A percentile compares a stretch with the other conserved stretches of the same genome.
These are phyloP conservation scores for Cynaeus angustus DNA, from an alignment of 2,888 invertebrate species.

Conservation along the genomic window DNA sequence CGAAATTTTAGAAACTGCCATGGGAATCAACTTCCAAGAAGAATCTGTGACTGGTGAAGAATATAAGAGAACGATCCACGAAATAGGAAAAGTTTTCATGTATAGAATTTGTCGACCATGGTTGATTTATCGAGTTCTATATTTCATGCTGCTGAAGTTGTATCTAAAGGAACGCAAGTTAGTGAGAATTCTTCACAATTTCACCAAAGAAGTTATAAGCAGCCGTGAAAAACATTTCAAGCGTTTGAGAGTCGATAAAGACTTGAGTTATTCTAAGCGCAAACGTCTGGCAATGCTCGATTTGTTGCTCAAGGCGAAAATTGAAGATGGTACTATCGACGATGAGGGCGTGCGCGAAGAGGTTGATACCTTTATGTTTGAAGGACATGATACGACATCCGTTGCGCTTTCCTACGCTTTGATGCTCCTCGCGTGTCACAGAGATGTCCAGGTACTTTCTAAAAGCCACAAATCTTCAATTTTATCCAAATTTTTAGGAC, in stretches of 20 bases:
- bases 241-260: no score
- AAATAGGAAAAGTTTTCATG: conserved; percentile 56
- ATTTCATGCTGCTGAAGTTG: conserved; percentile 43
- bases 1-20: conserved; percentile 58
- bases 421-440: conserved; percentile 53
- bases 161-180: conserved; percentile 49
- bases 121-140: conserved; percentile 55
- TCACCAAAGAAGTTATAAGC: conserved; percentile 60
- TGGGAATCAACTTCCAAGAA: conserved; percentile 57
- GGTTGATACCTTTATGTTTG: conserved; percentile 79
- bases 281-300: conserved; percentile 76
- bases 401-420: conserved; percentile 54
- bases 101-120: conserved; percentile 59
- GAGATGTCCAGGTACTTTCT: conserved; percentile 39
- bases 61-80: conserved; percentile 56
- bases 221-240: conserved; percentile 47
- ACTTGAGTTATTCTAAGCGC: conserved; percentile 59
- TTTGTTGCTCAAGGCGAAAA: conserved; percentile 73
- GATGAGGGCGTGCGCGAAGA: conserved; percentile 75
- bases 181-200: conserved; percentile 57
- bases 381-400: conserved; percentile 61
- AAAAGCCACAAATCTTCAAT: no score
- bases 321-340: conserved; percentile 71
- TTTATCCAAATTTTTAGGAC: conserved; percentile 52
- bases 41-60: conserved; percentile 37